A percentile compares a stretch with the other conserved stretches of the same genome.
Conservation (phyloP, 2,888 invertebrate species). For the Pomacea canaliculata region DNA sequence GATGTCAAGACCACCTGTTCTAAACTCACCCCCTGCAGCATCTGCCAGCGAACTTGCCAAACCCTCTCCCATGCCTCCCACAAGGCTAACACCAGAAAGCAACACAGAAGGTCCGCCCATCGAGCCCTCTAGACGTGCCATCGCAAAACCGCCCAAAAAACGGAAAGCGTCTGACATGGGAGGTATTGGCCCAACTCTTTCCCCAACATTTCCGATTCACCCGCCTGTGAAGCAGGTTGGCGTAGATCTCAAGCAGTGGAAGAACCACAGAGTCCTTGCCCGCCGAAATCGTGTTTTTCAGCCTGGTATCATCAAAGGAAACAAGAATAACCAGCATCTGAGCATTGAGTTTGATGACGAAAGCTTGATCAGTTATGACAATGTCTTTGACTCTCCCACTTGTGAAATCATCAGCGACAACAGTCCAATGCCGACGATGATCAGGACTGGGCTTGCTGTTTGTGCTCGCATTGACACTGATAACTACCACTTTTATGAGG, state of each 20-base stretch:
- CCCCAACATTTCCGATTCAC: constrained; percentile 10
- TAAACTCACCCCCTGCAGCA: constrained; percentile 25
- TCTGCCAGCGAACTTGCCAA: constrained; percentile 17
- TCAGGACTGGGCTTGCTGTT: constrained; percentile 84
- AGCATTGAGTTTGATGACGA: constrained; percentile 86
- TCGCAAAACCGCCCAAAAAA: constrained; percentile 89
- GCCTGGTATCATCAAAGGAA: constrained; percentile 85
- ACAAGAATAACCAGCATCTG: constrained; percentile 74
- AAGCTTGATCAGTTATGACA: constrained; percentile 77
- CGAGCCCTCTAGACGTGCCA: constrained; percentile 34
- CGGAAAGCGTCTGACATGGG: constrained; percentile 75
- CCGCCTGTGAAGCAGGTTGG: constrained; percentile 42
- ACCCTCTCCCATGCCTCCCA: neutral
- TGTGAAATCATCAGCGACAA: constrained; percentile 93
- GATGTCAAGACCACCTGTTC: constrained; percentile 19
- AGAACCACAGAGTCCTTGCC: constrained; percentile 90
- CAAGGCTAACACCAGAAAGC: constrained; percentile 11
- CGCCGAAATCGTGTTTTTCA: constrained; percentile 83
- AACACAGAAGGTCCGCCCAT: constrained; percentile 8
- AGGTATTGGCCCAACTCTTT: neutral
- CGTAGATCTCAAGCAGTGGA: constrained; percentile 92
- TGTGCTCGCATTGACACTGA: constrained; percentile 76
- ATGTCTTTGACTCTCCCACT: constrained; percentile 82
- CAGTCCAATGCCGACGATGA: constrained; percentile 83
- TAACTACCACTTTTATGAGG: constrained; percentile 84